Base-by-base conservation (phyloP, 2,113 vertebrate genomes). In the Ploceus nigricollis region DNA sequence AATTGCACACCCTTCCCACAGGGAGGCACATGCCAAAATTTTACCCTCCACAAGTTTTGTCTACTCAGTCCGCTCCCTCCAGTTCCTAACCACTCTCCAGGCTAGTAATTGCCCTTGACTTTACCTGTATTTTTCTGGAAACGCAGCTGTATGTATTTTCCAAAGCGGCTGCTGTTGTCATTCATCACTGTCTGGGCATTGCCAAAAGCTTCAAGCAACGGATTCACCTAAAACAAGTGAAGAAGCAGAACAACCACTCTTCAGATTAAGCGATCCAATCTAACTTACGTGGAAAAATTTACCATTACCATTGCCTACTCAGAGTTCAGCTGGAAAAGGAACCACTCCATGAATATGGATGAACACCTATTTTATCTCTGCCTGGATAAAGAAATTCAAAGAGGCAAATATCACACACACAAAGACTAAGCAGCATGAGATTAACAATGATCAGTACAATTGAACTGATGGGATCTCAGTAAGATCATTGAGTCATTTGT, bases 161-260 rank as follows among this genome's bases (percentile, higher is more conserved):
- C 98, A 87, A 97, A 97, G 85, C 96, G 94, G 79, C 96, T 97
- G 86, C 98, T 98, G 97, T 98, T 98, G 95, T 98, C 97, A 93
- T 98, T 98, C 98, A 98, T 98, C 79, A 98, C 97, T 23, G 98
- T 98, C 85, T 98, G 98, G 18, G 98, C 98, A 84, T 98, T 98
- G 47, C 98, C 98, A 91, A 98, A 98, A 40, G 97, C 98, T 94
- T 98, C 98, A 57, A 98, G 97, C 70, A 98, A 94, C 0, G 98
- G 98, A 91, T 98, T 98, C 70, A 98, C 98, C 98, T 98, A 71
- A 51, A 84, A 68, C 13, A 73, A 51, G 12, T 1, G 8, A 68
- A 22, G 17, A 91, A 80, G 13, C 6, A 69, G 76, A 80, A 63
- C 11, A 54, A 54, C 3, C 11, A 47, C 16, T 91, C 42, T 65